phyloP scores from a whole-genome alignment of 1,140 invertebrate genomes.

The Drosophila lowei region DNA sequence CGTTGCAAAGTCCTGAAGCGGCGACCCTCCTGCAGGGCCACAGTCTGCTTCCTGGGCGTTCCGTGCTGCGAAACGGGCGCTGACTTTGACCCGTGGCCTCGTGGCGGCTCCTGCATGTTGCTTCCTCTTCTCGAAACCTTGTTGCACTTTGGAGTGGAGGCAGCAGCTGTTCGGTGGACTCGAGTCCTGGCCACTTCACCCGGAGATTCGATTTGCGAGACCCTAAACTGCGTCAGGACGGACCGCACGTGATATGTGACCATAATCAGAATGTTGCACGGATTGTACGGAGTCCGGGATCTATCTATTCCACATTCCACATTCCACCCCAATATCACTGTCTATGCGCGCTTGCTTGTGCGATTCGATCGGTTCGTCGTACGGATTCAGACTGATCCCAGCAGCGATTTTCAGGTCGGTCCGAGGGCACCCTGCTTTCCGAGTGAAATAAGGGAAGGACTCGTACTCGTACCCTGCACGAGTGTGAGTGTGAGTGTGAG shows the following conservation, averaged over 20 bases:
- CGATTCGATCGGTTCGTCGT: constrained; percentile 10
- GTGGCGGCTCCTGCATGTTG: constrained; percentile 47
- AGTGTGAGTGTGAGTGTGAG: neutral
- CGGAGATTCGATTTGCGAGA: constrained; percentile 5
- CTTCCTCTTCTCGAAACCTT: constrained; percentile 2
- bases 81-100: constrained; percentile 11
- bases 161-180: no score
- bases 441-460: constrained; percentile 28
- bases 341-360: neutral
- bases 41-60: constrained; percentile 4
- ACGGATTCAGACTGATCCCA: constrained; percentile 54
- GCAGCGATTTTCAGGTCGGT: no score
- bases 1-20: constrained; percentile 37
- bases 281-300: neutral
- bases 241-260: constrained; percentile 37
- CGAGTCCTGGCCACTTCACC: neutral
- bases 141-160: neutral
- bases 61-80: neutral
- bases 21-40: neutral
- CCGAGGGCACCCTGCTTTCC: no score
- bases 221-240: constrained; percentile 37
- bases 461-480: constrained; percentile 6
- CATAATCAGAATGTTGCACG: constrained; percentile 34
- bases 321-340: constrained; percentile 3
- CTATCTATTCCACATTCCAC: constrained; percentile 1